A percentile compares a stretch with the other conserved stretches of the same genome.
Conservation (phyloP, 2,113 vertebrate genomes). For the Ceuthmochares aereus region DNA sequence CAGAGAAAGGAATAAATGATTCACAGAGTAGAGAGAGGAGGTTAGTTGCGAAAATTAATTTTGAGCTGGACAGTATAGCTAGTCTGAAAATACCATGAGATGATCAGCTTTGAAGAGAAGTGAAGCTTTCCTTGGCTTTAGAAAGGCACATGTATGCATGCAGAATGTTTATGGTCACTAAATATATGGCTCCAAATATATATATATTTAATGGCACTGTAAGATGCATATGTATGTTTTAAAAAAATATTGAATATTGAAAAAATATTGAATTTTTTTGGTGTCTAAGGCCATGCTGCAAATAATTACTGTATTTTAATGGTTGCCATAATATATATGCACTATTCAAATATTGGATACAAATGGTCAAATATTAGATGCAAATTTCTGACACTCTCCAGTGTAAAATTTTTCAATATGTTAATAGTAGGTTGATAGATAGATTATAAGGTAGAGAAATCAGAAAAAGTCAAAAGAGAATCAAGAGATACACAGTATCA, state of each 20-base stretch:
- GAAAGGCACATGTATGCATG: not conserved
- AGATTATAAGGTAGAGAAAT: not conserved
- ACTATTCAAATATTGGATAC: not conserved
- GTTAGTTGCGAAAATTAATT: not conserved
- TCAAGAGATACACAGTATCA: not conserved
- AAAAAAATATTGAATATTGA: not conserved
- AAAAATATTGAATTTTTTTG: not conserved
- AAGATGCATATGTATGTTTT: not conserved
- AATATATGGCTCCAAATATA: not conserved
- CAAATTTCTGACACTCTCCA: not conserved
- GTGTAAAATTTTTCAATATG: not conserved
- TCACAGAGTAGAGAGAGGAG: not conserved
- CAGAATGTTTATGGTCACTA: not conserved
- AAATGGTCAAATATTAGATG: not conserved
- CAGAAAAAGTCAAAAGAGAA: not conserved
- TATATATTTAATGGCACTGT: not conserved
- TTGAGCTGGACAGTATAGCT: not conserved
- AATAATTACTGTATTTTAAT: not conserved
- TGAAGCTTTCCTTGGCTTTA: not conserved
- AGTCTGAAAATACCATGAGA: not conserved
- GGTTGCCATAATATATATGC: not conserved
- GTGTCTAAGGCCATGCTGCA: not conserved
- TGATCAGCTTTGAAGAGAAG: not conserved
- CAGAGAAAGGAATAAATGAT: not conserved
- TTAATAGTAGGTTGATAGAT: not conserved